Conservation (phyloP, 2,113 vertebrate species). For the Murina feae region DNA sequence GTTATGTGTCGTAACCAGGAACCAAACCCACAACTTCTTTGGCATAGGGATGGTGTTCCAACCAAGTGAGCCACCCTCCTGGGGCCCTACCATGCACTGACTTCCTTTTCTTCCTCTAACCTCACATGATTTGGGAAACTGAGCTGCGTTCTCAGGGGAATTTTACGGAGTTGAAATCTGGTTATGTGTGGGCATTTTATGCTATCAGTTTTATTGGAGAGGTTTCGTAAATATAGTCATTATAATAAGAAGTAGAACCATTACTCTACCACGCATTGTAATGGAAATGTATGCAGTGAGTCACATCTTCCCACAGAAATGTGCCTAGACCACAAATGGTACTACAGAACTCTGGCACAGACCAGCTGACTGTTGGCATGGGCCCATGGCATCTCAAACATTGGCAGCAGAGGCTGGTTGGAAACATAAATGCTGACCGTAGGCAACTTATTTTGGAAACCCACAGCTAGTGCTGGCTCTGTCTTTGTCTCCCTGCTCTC, state of each 20-base stretch:
- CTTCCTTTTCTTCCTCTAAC: not conserved
- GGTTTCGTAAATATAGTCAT: constrained; percentile 43
- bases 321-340: not conserved
- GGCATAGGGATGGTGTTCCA: not conserved
- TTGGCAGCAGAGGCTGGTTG: not conserved
- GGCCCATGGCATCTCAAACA: not conserved
- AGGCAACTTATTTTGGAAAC: constrained; percentile 58
- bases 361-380: not conserved
- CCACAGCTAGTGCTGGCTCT: constrained; percentile 31
- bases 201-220: not conserved
- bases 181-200: not conserved
- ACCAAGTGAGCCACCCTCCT: not conserved
- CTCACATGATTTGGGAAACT: not conserved
- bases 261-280: not conserved
- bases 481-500: constrained; percentile 54
- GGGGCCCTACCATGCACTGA: not conserved
- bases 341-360: not conserved
- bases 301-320: not conserved
- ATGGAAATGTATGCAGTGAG: not conserved
- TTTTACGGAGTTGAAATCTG: not conserved
- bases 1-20: not conserved
- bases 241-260: constrained; percentile 28
- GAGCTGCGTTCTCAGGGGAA: not conserved
- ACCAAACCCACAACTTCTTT: not conserved
- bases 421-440: constrained; percentile 55